These are phyloP conservation scores for Girardinus metallicus DNA, from an alignment of 2,797 vertebrate species.

Conservation along the genomic window DNA sequence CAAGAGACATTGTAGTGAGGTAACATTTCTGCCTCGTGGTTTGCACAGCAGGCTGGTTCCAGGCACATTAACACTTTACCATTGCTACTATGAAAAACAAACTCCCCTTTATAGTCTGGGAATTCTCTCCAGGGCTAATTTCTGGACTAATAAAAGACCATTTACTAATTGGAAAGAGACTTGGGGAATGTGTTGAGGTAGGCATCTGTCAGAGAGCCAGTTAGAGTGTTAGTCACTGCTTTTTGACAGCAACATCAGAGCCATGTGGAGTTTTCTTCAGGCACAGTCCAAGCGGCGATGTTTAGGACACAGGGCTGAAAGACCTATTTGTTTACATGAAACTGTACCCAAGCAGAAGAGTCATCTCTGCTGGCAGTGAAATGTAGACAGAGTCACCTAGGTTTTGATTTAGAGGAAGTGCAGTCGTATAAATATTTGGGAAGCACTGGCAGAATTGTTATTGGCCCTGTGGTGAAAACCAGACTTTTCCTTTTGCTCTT, in stretches of 20 bases:
- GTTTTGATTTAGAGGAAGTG: constrained; percentile 64
- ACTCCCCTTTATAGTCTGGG: constrained; percentile 54
- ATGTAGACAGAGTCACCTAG: constrained; percentile 62
- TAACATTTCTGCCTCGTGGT: constrained; percentile 26
- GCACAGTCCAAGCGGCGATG: constrained; percentile 48
- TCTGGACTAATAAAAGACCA: constrained; percentile 61
- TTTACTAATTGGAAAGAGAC: constrained; percentile 60
- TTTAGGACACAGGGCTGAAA: constrained; percentile 59
- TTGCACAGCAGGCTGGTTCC: constrained; percentile 51
- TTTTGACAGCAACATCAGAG: constrained; percentile 36
- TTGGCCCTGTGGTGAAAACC: constrained; percentile 41
- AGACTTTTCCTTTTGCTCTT: constrained; percentile 29
- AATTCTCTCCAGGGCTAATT: constrained; percentile 49
- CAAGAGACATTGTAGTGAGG: constrained; percentile 14
- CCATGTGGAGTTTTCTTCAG: constrained; percentile 43
- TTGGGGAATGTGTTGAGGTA: constrained; percentile 64
- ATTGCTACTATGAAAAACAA: constrained; percentile 51
- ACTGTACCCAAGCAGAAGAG: constrained; percentile 46
- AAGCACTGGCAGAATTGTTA: constrained; percentile 47
- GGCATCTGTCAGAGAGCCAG: constrained; percentile 65
- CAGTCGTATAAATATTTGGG: constrained; percentile 72
- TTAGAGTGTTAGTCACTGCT: constrained; percentile 43
- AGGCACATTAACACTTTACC: constrained; percentile 57
- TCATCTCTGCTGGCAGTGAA: constrained; percentile 61
- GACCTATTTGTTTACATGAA: constrained; percentile 63